Conservation (phyloP, 2,888 invertebrate genomes). For the Eupsilia transversa region DNA sequence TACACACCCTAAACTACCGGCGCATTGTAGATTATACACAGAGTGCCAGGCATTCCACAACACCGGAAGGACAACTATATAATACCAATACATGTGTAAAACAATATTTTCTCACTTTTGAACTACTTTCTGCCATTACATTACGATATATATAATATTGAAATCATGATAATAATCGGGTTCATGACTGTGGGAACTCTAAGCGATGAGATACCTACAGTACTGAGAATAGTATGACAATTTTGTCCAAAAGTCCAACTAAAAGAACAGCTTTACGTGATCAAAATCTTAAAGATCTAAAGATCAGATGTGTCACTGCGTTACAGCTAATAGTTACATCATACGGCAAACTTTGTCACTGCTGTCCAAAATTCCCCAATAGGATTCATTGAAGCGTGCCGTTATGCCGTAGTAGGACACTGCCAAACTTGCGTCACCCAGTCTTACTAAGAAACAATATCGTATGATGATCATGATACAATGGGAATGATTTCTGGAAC, state of each 20-base stretch:
- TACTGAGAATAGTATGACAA: conserved; percentile 13
- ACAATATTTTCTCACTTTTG: conserved; percentile 17
- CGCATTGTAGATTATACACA: conserved; percentile 6
- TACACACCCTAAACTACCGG: conserved; percentile 30
- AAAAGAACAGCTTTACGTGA: conserved; percentile 18
- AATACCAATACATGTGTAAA: not conserved
- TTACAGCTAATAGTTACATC: conserved; percentile 23
- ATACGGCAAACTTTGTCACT: conserved; percentile 13
- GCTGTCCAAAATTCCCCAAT: conserved; percentile 53
- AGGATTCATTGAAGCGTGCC: conserved; percentile 29
- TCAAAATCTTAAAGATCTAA: conserved; percentile 32
- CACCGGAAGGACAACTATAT: conserved; percentile 23
- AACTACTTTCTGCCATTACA: conserved; percentile 4
- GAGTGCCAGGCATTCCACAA: conserved; percentile 13
- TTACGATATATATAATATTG: not conserved
- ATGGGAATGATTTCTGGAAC: conserved; percentile 60
- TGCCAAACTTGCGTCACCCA: conserved; percentile 52
- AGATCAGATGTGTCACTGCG: conserved; percentile 45
- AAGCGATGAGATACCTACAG: not conserved
- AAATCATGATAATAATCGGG: not conserved
- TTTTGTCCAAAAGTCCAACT: not conserved
- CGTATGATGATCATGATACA: conserved; percentile 56
- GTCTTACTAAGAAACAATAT: conserved; percentile 61
- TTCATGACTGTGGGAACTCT: not conserved
- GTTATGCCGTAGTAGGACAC: conserved; percentile 7